Conservation (phyloP, 2,113 vertebrate species). For the Pipra filicauda region DNA sequence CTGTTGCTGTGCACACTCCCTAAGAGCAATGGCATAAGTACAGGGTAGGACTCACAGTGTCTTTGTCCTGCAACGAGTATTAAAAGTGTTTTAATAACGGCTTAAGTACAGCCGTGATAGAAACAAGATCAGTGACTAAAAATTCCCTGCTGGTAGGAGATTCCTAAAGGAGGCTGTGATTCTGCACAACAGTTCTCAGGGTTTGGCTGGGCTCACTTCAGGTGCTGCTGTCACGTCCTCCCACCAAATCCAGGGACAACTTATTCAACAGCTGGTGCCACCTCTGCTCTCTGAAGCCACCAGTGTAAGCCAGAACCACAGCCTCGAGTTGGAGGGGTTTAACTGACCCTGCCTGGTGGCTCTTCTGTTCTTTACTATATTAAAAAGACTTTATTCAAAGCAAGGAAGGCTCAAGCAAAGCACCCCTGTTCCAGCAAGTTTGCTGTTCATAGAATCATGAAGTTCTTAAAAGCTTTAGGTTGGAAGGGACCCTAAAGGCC, state of each 20-base stretch:
- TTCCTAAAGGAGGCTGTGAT: not conserved
- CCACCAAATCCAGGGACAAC: not conserved
- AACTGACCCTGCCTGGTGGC: accelerated
- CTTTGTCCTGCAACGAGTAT: not conserved
- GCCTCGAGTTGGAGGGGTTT: accelerated
- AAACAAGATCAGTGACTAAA: not conserved
- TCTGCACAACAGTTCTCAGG: accelerated
- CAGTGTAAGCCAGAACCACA: not conserved
- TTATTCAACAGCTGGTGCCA: not conserved
- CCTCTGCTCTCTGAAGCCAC: not conserved
- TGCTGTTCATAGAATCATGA: not conserved
- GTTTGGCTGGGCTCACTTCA: not conserved
- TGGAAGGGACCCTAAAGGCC: not conserved
- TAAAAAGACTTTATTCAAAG: not conserved
- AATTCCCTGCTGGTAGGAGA: not conserved
- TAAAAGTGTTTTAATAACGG: not conserved
- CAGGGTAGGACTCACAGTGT: accelerated
- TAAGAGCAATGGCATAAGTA: not conserved
- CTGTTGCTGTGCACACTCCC: not conserved
- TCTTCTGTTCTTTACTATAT: not conserved
- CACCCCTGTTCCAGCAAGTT: not conserved
- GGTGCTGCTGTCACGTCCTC: not conserved
- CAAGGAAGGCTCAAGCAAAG: not conserved
- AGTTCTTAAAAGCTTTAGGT: not conserved
- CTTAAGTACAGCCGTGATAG: accelerated